Percentiles rank a stretch among this genome's conserved stretches.
Conservation (phyloP, 2,888 invertebrate species). For the Nemotelus pantherinus region DNA sequence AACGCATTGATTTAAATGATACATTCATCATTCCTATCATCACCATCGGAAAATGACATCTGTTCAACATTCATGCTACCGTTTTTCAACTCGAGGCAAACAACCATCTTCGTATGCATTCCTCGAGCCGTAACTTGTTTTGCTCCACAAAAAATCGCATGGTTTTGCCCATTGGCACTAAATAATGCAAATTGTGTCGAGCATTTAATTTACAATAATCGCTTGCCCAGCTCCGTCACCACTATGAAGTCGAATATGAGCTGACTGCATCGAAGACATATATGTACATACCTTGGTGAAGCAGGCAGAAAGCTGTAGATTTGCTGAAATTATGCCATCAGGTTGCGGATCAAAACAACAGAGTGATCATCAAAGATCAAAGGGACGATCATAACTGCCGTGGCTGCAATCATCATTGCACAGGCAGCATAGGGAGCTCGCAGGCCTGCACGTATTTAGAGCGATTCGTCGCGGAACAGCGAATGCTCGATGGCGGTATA, state of each 20-base stretch:
- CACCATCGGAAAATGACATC: conserved; percentile 30
- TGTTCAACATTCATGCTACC: conserved; percentile 14
- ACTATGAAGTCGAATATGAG: not conserved
- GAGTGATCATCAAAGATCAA: conserved; percentile 44
- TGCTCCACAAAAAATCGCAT: conserved; percentile 19
- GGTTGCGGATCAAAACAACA: conserved; percentile 40
- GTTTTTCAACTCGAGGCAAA: conserved; percentile 5
- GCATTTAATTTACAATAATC: conserved; percentile 45
- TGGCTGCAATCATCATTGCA: conserved; percentile 9
- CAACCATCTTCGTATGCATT: not conserved
- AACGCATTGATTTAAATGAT: not conserved
- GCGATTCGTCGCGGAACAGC: not conserved
- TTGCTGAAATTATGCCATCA: conserved; percentile 65
- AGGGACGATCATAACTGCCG: conserved; percentile 40
- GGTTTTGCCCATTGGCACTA: conserved; percentile 38
- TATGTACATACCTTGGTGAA: not conserved
- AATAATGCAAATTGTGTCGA: conserved; percentile 43
- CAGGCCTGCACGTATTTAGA: not conserved
- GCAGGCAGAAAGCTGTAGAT: conserved; percentile 27
- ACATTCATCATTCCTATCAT: conserved; percentile 16
- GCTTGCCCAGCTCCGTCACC: conserved; percentile 17
- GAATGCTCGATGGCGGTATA: not conserved
- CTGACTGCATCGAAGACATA: not conserved
- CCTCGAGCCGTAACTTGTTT: not conserved
- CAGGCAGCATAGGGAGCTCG: conserved; percentile 16